Evolutionary conservation across 2,888 invertebrate species (phyloP).

Genomic region (Bombylius major): DNA sequence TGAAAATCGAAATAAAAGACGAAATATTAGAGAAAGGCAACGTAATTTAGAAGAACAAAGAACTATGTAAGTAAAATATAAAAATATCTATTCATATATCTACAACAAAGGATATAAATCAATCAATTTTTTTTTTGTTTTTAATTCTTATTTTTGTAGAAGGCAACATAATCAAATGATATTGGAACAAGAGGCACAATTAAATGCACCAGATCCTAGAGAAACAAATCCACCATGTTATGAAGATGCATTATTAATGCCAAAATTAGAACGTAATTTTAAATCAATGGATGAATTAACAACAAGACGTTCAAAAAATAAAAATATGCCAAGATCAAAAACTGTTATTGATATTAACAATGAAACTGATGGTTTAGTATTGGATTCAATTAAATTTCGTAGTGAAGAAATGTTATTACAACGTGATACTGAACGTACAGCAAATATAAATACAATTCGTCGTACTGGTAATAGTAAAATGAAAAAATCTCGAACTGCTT

Average conservation of each 20-base stretch:
- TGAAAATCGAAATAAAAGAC: conserved; percentile 37
- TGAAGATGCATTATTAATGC: conserved; percentile 64
- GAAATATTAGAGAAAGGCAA: conserved; percentile 37
- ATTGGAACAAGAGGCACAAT: conserved; percentile 41
- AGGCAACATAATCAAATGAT: conserved; percentile 41
- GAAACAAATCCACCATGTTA: conserved; percentile 64
- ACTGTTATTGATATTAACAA: conserved; percentile 19
- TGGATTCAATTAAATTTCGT: conserved; percentile 28
- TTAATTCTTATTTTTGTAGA: conserved; percentile 15
- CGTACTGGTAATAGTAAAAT: conserved; percentile 23
- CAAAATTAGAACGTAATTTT: conserved; percentile 49
- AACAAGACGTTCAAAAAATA: conserved; percentile 36
- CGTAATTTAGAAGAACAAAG: conserved; percentile 35
- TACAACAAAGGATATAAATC: too few relatives aligned
- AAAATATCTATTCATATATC: not conserved
- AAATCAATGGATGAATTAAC: conserved; percentile 39
- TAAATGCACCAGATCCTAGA: conserved; percentile 54
- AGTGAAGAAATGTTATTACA: conserved; percentile 34
- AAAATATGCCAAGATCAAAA: conserved; percentile 21
- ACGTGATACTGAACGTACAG: conserved; percentile 27
- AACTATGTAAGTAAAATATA: conserved; percentile 25
- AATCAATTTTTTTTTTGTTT: not conserved
- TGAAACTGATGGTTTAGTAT: conserved; percentile 20
- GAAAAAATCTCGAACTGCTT: conserved; percentile 19
- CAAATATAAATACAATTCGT: conserved; percentile 22